phyloP scores from a whole-genome alignment of 2,797 vertebrate genomes.

The Cynopterus sphinx region DNA sequence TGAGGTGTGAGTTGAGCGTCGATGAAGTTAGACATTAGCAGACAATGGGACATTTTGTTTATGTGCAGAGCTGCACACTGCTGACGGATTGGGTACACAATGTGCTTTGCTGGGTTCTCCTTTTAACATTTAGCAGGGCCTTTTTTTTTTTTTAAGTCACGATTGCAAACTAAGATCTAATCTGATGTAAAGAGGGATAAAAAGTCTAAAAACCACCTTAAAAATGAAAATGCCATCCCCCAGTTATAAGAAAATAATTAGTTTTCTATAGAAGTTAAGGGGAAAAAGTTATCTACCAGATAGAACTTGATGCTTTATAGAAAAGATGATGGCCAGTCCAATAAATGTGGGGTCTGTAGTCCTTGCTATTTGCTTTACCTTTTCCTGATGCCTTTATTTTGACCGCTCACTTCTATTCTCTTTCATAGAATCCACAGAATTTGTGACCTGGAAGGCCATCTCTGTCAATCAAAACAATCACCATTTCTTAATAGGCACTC shows the following conservation, averaged over 20 bases:
- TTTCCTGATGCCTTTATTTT: neutral
- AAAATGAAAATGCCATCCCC: neutral
- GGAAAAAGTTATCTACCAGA: neutral
- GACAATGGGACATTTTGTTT: neutral
- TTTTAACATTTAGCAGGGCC: neutral
- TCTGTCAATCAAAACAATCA: neutral
- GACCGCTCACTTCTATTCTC: neutral
- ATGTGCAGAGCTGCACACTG: fast-evolving
- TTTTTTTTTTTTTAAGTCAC: neutral
- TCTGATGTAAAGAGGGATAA: neutral
- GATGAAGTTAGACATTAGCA: neutral
- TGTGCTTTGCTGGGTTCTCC: neutral
- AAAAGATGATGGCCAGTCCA: neutral
- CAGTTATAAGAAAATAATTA: neutral
- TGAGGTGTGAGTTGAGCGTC: neutral
- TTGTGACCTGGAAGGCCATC: neutral
- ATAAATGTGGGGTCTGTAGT: neutral
- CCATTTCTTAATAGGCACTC: neutral
- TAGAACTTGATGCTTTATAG: neutral
- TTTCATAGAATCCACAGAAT: neutral
- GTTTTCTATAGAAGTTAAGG: neutral
- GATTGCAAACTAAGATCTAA: neutral
- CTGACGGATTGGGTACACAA: neutral
- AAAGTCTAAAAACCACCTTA: neutral
- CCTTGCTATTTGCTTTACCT: neutral